Evolutionary conservation across 2,797 vertebrate species (phyloP), one percentile per base, ranked within the genome.

Genomic region (Sebastes trivittatus): DNA sequence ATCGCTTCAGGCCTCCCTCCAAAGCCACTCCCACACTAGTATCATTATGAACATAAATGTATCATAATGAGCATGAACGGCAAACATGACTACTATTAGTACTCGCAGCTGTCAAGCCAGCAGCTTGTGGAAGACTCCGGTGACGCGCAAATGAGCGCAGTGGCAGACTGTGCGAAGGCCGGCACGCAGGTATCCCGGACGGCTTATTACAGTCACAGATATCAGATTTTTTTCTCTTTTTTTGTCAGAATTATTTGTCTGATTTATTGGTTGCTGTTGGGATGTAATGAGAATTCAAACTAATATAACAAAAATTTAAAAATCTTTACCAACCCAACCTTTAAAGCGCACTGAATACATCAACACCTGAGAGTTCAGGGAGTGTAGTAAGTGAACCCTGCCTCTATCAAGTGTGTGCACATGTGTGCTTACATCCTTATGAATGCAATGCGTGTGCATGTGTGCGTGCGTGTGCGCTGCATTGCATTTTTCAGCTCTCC

Each of bases 401-500:
- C 20, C 29, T 56, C 36, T 13, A 20, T 30, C 2, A 67, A 38
- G 32, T 54, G 64, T 75, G 59, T 5, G 13, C 11, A 23, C 59
- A 5, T 74, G 63, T 60, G 67, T 72, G 59, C 32, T 56, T 29
- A 60, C 36, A 54, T 20, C 63, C 61, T 38, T 14, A 9, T 36
- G 14, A 59, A 68, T 69, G 60, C 52, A 38, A 2, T 67, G 52
- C 3, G 3, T 23, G 65, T 56, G 38, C 38, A 42, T 16, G 64
- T 4, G 8, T 54, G 38, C 1, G 16, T 72, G 76, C 3, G 6
- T 75, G 72, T 36, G 49, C 7, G 49, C 54, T 77, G 58, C 73
- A 56, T 78, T 74, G 74, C 72, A 90, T 90, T 91, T 83, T 52
- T 86, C 67, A 89, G 82, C 42, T 79, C 81, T 87, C 72, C 81